A percentile compares a stretch with the other conserved stretches of the same genome.
These are phyloP conservation scores for Caranx melampygus DNA, from an alignment of 2,113 vertebrate genomes.

Conservation along the genomic window DNA sequence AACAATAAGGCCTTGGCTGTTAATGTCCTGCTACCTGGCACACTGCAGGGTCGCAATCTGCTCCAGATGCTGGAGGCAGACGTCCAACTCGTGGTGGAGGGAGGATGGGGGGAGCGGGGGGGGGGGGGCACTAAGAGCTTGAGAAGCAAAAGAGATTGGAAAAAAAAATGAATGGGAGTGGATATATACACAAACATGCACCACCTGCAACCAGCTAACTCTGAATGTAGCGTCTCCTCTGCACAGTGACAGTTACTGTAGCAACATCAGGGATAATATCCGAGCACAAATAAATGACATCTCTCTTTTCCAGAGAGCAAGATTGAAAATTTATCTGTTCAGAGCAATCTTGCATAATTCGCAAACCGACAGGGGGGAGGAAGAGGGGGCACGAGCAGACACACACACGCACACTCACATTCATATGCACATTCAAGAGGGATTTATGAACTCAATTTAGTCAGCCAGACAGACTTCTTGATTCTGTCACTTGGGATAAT, in stretches of 20 bases:
- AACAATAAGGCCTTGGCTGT: conserved; percentile 77
- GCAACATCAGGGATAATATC: conserved; percentile 71
- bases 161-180: conserved; percentile 67
- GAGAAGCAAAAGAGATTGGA: conserved; percentile 48
- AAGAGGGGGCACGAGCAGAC: conserved; percentile 20
- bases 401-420: conserved; percentile 15
- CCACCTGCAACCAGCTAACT: conserved; percentile 45
- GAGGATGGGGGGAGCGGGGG: not conserved
- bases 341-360: conserved; percentile 71
- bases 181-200: conserved; percentile 27
- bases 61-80: conserved; percentile 76
- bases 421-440: conserved; percentile 33
- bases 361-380: conserved; percentile 12
- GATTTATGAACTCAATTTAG: conserved; percentile 77
- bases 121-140: conserved; percentile 3
- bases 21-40: conserved; percentile 76
- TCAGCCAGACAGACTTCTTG: conserved; percentile 75
- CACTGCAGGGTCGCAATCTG: conserved; percentile 68
- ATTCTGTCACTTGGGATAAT: conserved; percentile 81
- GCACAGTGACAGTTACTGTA: conserved; percentile 46
- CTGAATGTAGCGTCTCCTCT: conserved; percentile 46
- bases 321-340: conserved; percentile 74
- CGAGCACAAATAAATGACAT: conserved; percentile 71
- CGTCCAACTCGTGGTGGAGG: conserved; percentile 61
- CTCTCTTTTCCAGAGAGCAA: conserved; percentile 53